Evolutionary conservation across 2,113 vertebrate species (phyloP), one percentile per base, ranked within the genome.

Genomic region (Thunnus maccoyii): DNA sequence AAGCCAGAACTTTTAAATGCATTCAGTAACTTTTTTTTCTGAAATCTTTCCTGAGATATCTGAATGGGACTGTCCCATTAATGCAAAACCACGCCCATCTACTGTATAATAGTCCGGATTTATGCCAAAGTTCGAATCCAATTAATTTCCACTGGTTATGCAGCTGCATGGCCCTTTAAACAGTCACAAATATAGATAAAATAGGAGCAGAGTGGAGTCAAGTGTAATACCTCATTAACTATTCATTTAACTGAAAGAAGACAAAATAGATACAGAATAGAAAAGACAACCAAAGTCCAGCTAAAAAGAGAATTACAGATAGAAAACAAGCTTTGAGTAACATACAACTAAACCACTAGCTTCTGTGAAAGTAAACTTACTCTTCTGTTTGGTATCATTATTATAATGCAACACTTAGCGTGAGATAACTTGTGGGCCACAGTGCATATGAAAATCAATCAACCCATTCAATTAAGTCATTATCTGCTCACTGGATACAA

Each of bases 31-130:
- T 84, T 76, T 9, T 9, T 41, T 73, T 56, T 60, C 13, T 32
- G 46, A 3, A 83, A 57, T 56, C 58, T 70, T 70, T 80, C 32
- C 12, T 27, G 57, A 51, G 30, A 63, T 30, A 68, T 64, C 2
- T 62, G 15, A 80, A 82, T 57, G 61, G 80, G 63, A 57, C 63
- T 56, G 66, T 70, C 9, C 48, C 25, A 84, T 64, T 44, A 16
- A 67, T 54, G 25, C 55, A 73, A 86, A 82, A 86, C 74, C 79
- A 62, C 56, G 57, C 72, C 71, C 64, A 86, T 72, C 41, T 32
- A 51, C 36, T 41, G 36, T 41, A 41, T 41, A 41, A 62, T 32
- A 20, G 4, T 55, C 3, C 60, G 68, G 50, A 51, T 30, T 36
- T 52, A 25, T 65, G 63, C 41, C 27, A 17, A 63, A 8, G 55